Evolutionary conservation across 2,888 invertebrate genomes (phyloP).

Genomic region (Cosmia pyralina): DNA sequence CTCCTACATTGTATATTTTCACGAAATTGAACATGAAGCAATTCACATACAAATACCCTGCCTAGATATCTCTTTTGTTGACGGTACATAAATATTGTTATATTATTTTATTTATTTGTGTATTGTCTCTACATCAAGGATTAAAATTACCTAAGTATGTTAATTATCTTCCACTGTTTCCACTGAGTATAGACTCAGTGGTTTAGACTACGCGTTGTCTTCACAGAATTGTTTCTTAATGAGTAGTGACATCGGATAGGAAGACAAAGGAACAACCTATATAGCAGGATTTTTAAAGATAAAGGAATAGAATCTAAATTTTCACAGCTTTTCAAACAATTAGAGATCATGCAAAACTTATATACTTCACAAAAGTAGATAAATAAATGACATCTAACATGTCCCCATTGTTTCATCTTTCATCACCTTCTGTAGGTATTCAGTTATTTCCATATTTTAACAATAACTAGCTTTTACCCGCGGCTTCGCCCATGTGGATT

Average conservation of each 20-base stretch:
- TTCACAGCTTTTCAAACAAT: not conserved
- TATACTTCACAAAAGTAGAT: not conserved
- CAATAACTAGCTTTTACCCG: no score
- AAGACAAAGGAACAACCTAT: not conserved
- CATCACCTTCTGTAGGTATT: not conserved
- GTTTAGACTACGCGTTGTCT: not conserved
- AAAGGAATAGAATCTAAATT: not conserved
- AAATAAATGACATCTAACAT: not conserved
- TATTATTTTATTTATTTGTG: no score
- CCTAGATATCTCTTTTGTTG: no score
- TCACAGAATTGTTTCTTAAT: not conserved
- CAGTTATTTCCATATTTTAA: constrained; percentile 8
- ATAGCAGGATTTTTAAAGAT: not conserved
- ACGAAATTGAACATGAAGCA: no score
- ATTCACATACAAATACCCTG: no score
- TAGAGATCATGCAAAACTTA: not conserved
- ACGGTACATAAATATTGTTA: no score
- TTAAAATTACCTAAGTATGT: no score
- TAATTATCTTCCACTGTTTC: not conserved
- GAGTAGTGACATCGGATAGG: not conserved
- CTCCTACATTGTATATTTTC: no score
- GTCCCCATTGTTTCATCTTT: not conserved
- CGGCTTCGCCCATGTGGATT: no score
- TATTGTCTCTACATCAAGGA: not conserved
- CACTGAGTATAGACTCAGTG: no score